Percentiles rank a stretch among this genome's conserved stretches.
Conservation (phyloP, 2,113 vertebrate species). For the Cephalopholis sonnerati region DNA sequence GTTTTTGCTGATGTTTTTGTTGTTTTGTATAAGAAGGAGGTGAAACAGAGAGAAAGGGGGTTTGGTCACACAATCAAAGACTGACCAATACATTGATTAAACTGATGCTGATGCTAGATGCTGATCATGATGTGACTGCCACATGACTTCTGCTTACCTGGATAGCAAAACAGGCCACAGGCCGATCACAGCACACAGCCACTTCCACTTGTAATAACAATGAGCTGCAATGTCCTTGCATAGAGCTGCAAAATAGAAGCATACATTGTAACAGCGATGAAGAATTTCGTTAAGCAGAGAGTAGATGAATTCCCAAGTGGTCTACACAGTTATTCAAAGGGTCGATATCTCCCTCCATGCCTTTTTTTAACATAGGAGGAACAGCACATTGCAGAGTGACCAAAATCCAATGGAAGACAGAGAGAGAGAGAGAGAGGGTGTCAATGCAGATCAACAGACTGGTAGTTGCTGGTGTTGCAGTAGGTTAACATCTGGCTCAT, state of each 20-base stretch:
- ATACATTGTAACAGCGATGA: neutral
- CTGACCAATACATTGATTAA: neutral
- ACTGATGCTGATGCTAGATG: too few relatives aligned
- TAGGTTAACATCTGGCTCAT: conserved; percentile 68
- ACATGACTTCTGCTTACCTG: conserved; percentile 46
- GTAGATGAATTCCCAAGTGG: neutral
- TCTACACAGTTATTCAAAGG: neutral
- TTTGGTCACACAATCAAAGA: neutral
- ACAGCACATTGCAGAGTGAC: neutral
- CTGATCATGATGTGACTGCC: too few relatives aligned
- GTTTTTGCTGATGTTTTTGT: neutral
- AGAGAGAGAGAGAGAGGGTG: conserved; percentile 23
- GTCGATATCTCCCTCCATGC: neutral
- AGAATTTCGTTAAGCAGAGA: neutral
- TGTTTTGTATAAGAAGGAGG: neutral
- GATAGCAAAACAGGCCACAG: conserved; percentile 41
- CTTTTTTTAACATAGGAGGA: conserved; percentile 7
- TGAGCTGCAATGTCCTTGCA: conserved; percentile 13
- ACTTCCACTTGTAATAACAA: conserved; percentile 22
- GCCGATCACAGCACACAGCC: conserved; percentile 15
- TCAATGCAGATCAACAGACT: conserved; percentile 3
- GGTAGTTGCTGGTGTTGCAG: conserved; percentile 3
- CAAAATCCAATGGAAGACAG: conserved; percentile 1
- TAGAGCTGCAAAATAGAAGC: conserved; percentile 39
- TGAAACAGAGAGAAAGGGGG: neutral